Conservation (phyloP, 2,113 vertebrate species). For the Microcebus tavaratra region DNA sequence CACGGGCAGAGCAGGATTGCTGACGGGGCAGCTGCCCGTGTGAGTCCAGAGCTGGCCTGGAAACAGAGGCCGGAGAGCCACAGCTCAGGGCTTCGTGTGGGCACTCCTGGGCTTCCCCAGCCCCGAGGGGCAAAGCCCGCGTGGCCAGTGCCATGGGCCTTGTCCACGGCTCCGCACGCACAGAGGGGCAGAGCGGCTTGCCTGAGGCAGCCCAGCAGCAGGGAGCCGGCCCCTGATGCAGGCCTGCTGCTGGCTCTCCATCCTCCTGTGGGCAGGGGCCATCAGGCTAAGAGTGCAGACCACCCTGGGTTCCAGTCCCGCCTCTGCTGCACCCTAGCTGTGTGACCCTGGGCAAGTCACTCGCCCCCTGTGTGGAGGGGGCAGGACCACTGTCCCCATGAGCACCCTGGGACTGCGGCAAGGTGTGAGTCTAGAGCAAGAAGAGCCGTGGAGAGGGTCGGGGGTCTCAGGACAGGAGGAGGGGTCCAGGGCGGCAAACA, state of each 20-base stretch:
- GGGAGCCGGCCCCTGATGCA: fast-evolving
- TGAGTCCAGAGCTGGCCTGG: not conserved
- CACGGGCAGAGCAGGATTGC: too few species aligned
- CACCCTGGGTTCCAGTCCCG: not conserved
- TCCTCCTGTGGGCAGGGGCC: too few species aligned
- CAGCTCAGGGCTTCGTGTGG: not conserved
- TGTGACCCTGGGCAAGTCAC: not conserved
- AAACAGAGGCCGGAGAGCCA: not conserved
- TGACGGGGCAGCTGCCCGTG: fast-evolving
- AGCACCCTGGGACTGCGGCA: fast-evolving
- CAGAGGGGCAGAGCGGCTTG: not conserved
- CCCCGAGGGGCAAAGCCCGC: not conserved
- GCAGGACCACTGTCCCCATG: not conserved
- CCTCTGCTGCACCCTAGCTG: too few species aligned
- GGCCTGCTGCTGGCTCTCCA: fast-evolving
- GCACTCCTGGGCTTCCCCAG: too few species aligned
- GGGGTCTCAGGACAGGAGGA: too few species aligned
- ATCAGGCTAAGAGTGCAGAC: too few species aligned
- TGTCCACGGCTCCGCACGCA: fast-evolving
- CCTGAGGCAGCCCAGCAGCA: not conserved
- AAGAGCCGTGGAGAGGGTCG: not conserved
- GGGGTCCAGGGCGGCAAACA: fast-evolving
- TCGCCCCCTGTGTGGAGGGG: not conserved
- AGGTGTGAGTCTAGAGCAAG: too few species aligned
- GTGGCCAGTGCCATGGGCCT: not conserved